Evolutionary conservation across 2,888 invertebrate species (phyloP).

Genomic region (Exocentrus adspersus): DNA sequence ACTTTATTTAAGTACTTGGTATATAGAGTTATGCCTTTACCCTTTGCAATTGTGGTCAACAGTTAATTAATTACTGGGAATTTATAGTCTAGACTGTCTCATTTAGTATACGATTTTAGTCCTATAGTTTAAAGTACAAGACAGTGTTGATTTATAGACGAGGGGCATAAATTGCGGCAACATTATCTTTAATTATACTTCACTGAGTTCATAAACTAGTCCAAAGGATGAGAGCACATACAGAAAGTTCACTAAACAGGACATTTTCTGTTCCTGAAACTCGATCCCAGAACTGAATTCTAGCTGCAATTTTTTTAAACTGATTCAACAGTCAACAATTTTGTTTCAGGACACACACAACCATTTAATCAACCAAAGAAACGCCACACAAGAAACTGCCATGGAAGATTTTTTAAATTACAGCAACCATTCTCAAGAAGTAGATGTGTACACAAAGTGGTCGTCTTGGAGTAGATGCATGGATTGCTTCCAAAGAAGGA

Average conservation of each 20-base stretch:
- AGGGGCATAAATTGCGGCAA: too few relatives aligned
- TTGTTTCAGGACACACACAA: conserved; percentile 10
- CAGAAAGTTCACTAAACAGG: too few relatives aligned
- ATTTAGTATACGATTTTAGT: too few relatives aligned
- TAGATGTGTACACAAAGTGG: conserved; percentile 50
- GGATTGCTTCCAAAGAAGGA: conserved; percentile 72
- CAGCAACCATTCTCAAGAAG: conserved; percentile 11
- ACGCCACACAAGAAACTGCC: conserved; percentile 1
- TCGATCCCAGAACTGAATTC: too few relatives aligned
- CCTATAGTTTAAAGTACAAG: too few relatives aligned
- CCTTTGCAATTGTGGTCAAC: not conserved
- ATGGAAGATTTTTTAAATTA: conserved; percentile 17
- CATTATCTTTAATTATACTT: too few relatives aligned
- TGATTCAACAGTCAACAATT: too few relatives aligned
- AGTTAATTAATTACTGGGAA: not conserved
- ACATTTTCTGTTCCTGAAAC: too few relatives aligned
- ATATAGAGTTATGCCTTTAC: not conserved
- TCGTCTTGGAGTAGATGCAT: conserved; percentile 58
- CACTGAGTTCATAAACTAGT: too few relatives aligned
- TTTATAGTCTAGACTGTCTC: not conserved
- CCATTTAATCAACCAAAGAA: conserved; percentile 10
- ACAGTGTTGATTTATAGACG: too few relatives aligned
- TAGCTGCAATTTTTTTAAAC: too few relatives aligned
- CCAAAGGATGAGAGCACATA: too few relatives aligned
- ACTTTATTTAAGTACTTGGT: not conserved